phyloP scores from a whole-genome alignment of 1,140 invertebrate species.

The Bombyx mandarina region DNA sequence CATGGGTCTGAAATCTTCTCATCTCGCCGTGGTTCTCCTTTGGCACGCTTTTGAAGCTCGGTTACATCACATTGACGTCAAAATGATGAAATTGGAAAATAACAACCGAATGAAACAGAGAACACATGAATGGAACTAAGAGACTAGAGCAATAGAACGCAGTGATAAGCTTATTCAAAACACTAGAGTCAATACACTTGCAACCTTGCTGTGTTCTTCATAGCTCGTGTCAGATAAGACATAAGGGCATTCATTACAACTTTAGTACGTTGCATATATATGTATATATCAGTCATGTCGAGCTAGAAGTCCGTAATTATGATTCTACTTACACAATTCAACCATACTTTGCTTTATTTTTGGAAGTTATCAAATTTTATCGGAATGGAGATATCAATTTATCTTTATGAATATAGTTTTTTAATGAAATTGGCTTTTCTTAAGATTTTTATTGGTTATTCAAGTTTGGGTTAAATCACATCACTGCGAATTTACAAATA shows the following conservation, averaged over 20 bases:
- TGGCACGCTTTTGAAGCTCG: constrained; percentile 39
- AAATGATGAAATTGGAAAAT: constrained; percentile 28
- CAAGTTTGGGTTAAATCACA: too few relatives aligned
- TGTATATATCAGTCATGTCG: too few relatives aligned
- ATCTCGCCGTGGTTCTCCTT: constrained; percentile 9
- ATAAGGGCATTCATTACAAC: constrained; percentile 62
- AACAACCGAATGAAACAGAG: constrained; percentile 27
- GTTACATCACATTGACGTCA: constrained; percentile 63
- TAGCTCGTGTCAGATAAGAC: constrained; percentile 63
- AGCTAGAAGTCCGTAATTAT: too few relatives aligned
- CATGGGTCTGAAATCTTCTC: too few relatives aligned
- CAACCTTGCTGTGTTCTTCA: constrained; percentile 68
- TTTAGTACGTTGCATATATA: constrained; percentile 12
- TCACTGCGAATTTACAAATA: too few relatives aligned
- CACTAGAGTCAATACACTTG: constrained; percentile 64
- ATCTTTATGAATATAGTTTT: too few relatives aligned
- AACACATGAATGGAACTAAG: constrained; percentile 36
- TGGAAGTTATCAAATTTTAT: too few relatives aligned
- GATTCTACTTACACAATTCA: too few relatives aligned
- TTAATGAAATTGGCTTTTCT: too few relatives aligned
- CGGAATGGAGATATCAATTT: too few relatives aligned
- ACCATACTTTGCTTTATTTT: too few relatives aligned
- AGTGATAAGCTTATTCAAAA: constrained; percentile 57
- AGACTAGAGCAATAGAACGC: constrained; percentile 40
- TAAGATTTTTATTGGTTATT: too few relatives aligned